Percentiles rank a stretch among this genome's conserved stretches.
These are phyloP conservation scores for Anneissia japonica DNA, from an alignment of 35 echinoderm and acorn worm genomes.

Conservation along the genomic window DNA sequence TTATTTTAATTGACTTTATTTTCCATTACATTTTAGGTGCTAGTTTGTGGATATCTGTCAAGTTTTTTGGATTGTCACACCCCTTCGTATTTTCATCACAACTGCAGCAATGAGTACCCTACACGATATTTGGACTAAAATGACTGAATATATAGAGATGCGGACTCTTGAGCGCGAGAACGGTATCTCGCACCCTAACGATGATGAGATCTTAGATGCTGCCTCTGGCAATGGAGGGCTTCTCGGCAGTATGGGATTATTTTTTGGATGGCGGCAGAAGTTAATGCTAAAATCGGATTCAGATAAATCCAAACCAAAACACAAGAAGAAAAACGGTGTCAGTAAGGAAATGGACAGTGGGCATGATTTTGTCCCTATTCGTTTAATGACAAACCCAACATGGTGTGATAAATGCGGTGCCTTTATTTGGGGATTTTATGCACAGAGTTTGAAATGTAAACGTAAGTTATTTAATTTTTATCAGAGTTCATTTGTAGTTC, in stretches of 20 bases:
- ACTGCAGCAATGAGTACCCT: not conserved
- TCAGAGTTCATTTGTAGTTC: not conserved
- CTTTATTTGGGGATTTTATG: conserved; percentile 19
- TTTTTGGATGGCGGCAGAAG: not conserved
- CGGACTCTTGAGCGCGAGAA: not conserved
- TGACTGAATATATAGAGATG: not conserved
- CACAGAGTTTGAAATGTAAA: not conserved
- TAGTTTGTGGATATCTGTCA: too few relatives aligned
- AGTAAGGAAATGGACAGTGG: not conserved
- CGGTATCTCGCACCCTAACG: not conserved
- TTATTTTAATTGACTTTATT: too few relatives aligned
- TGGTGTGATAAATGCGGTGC: conserved; percentile 17
- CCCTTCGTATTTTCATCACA: too few relatives aligned
- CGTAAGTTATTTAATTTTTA: not conserved
- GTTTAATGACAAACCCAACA: conserved; percentile 8
- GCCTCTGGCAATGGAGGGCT: not conserved
- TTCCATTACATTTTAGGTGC: too few relatives aligned
- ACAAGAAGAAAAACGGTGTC: not conserved
- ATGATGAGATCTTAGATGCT: not conserved
- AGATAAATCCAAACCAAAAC: not conserved
- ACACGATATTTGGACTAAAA: not conserved
- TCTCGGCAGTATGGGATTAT: not conserved
- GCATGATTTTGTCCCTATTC: not conserved
- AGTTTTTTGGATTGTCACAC: too few relatives aligned
- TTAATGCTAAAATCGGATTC: not conserved